Conservation (phyloP, 2,113 vertebrate genomes). For the Hirundichthys speculiger region DNA sequence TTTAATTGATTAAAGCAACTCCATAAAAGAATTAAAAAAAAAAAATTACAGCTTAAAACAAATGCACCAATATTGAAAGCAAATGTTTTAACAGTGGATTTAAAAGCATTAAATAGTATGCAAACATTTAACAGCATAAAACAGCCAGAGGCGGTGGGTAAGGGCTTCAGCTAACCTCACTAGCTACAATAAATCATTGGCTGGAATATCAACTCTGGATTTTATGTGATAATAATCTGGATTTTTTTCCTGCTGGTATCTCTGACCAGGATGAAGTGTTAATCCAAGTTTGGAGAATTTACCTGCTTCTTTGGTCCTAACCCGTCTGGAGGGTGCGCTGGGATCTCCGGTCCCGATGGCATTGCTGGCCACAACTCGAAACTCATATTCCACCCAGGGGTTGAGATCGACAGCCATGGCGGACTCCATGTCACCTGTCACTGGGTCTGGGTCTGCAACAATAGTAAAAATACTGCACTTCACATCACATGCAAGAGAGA, state of each 20-base stretch:
- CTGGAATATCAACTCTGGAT: no score
- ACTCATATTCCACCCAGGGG: constrained; percentile 98
- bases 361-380: constrained; percentile 94
- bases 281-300: background rate
- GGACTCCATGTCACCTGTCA: constrained; percentile 95
- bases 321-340: constrained; percentile 87
- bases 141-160: no score
- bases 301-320: constrained; percentile 96
- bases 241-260: no score
- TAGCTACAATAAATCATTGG: no score
- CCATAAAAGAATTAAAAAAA: no score
- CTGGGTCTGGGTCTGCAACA: constrained; percentile 88
- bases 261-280: background rate
- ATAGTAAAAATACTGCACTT: background rate
- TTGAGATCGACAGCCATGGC: constrained; percentile 94
- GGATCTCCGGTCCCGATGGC: constrained; percentile 95
- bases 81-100: no score
- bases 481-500: background rate
- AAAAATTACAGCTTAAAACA: no score
- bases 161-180: no score
- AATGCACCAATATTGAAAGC: no score
- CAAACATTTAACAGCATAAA: no score
- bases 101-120: no score
- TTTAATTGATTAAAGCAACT: no score
- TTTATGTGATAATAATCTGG: constrained; percentile 28